phyloP scores from a whole-genome alignment of 2,888 invertebrate genomes.

The Trissolcus japonicus region DNA sequence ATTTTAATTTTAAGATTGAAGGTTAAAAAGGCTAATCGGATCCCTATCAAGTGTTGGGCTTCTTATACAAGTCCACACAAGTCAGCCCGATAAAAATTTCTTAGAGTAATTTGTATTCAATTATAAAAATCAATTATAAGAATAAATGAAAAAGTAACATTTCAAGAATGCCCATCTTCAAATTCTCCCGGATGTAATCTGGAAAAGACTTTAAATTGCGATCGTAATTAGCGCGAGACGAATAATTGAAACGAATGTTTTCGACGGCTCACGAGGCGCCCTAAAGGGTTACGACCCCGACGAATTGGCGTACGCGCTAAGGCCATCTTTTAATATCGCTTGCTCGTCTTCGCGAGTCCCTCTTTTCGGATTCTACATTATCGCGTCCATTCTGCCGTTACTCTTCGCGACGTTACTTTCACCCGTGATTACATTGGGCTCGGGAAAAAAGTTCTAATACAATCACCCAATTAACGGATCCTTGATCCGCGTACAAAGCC shows the following conservation, averaged over 20 bases:
- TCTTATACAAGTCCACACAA: too few relatives aligned
- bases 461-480: constrained; percentile 66
- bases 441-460: constrained; percentile 62
- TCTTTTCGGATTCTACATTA: constrained; percentile 10
- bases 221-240: constrained; percentile 39
- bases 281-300: constrained; percentile 33
- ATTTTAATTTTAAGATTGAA: too few relatives aligned
- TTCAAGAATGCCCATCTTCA: too few relatives aligned
- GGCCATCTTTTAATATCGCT: constrained; percentile 36
- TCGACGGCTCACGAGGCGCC: constrained; percentile 25
- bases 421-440: constrained; percentile 63
- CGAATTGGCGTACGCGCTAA: constrained; percentile 21
- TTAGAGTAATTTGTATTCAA: too few relatives aligned
- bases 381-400: constrained; percentile 32
- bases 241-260: constrained; percentile 49
- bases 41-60: too few relatives aligned
- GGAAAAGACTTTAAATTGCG: constrained; percentile 6
- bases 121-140: too few relatives aligned
- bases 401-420: constrained; percentile 56
- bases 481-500: constrained; percentile 60
- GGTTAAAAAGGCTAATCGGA: too few relatives aligned
- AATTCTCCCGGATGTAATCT: too few relatives aligned
- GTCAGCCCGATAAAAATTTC: too few relatives aligned
- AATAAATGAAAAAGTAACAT: too few relatives aligned
- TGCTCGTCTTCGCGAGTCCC: constrained; percentile 2